Evolutionary conservation across 2,888 invertebrate species (phyloP).

Genomic region (Scrobipalpa atriplicella): DNA sequence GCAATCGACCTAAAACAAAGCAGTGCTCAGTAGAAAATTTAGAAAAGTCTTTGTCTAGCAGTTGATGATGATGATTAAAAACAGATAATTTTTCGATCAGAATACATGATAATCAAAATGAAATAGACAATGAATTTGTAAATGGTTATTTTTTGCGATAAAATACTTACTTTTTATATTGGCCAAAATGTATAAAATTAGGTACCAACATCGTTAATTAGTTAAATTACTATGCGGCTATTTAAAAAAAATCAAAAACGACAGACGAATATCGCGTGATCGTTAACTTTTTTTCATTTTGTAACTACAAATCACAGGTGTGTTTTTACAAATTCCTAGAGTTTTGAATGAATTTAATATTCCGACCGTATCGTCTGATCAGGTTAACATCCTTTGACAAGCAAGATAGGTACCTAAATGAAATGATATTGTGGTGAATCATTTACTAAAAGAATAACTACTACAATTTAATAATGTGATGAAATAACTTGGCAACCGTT

Average conservation of each 20-base stretch:
- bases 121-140: too few species aligned
- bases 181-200: too few species aligned
- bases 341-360: constrained; percentile 12
- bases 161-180: too few species aligned
- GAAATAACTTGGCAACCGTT: constrained; percentile 1
- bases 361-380: not conserved
- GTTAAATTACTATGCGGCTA: not conserved
- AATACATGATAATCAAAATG: too few species aligned
- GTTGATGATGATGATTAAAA: too few species aligned
- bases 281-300: not conserved
- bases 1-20: too few species aligned
- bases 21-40: too few species aligned
- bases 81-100: too few species aligned
- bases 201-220: too few species aligned
- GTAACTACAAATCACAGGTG: not conserved
- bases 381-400: constrained; percentile 12
- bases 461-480: not conserved
- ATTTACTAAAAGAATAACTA: not conserved
- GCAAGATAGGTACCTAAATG: not conserved
- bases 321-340: not conserved
- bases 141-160: too few species aligned
- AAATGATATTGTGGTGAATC: constrained; percentile 14
- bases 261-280: not conserved
- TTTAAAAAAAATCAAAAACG: not conserved
- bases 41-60: too few species aligned